Evolutionary conservation across 2,113 vertebrate species (phyloP).

Genomic region (Esox niger): DNA sequence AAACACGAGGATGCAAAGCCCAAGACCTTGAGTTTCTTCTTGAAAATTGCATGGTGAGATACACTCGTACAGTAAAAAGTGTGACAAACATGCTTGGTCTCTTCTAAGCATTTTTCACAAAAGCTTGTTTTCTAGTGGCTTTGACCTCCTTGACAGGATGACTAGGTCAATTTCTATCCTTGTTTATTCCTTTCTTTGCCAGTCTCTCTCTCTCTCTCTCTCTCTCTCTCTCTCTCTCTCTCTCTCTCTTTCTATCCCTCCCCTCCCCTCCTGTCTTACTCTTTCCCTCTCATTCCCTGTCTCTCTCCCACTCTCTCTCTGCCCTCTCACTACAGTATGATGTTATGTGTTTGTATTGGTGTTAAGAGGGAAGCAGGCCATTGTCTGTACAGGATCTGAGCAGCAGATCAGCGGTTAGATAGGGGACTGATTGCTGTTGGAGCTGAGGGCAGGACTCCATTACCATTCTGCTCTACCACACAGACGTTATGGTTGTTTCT

Average conservation of each 20-base stretch:
- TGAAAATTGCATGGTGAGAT: too few species aligned
- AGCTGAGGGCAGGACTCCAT: constrained; percentile 49
- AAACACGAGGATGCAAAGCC: too few species aligned
- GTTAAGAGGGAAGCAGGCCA: constrained; percentile 61
- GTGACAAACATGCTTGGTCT: too few species aligned
- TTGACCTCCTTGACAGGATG: constrained; percentile 18
- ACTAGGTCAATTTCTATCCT: constrained; percentile 12
- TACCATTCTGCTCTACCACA: constrained; percentile 6
- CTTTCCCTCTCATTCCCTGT: background rate
- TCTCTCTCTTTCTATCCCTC: constrained; percentile 27
- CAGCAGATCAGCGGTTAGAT: constrained; percentile 66
- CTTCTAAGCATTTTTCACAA: too few species aligned
- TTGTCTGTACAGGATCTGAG: constrained; percentile 79
- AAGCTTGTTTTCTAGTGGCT: constrained; percentile 36
- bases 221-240: constrained; percentile 36
- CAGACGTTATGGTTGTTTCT: constrained; percentile 68
- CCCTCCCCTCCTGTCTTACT: background rate
- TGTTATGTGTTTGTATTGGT: constrained; percentile 69
- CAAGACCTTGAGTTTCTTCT: too few species aligned
- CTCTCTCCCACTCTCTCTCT: constrained; percentile 36
- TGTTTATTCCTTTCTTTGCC: constrained; percentile 8
- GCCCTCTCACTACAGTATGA: constrained; percentile 40
- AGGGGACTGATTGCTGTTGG: constrained; percentile 28
- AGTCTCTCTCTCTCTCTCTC: background rate
- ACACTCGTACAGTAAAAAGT: too few species aligned